Conservation (phyloP, 2,113 vertebrate species). For the Neodon shergylaensis region DNA sequence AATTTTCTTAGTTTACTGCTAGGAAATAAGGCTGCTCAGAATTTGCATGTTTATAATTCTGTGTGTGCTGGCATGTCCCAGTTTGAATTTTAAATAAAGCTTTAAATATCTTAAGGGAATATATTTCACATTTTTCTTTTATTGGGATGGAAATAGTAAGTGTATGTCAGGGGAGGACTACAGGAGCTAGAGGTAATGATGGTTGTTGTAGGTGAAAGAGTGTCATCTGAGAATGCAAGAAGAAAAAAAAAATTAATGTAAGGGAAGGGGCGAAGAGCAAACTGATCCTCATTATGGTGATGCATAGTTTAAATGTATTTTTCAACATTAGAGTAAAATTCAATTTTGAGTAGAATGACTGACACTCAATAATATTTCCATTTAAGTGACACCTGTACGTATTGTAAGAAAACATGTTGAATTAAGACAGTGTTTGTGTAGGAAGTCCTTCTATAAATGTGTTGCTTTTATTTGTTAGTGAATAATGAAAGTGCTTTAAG, state of each 20-base stretch:
- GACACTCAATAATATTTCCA: background rate
- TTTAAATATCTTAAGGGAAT: background rate
- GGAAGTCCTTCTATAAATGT: no score
- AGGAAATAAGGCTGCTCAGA: background rate
- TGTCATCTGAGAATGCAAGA: background rate
- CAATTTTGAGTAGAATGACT: background rate
- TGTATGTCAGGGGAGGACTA: background rate
- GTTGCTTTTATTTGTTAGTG: no score
- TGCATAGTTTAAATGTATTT: background rate
- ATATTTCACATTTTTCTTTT: background rate
- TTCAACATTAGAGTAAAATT: background rate
- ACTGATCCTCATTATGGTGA: background rate
- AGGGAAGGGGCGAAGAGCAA: background rate
- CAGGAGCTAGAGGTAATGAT: background rate
- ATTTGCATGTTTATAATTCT: background rate
- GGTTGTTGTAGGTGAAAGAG: background rate
- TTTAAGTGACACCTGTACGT: background rate
- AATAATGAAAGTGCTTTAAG: no score
- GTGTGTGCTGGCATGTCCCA: background rate
- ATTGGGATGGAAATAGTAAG: background rate
- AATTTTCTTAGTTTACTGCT: conserved; percentile 22
- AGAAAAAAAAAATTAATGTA: background rate
- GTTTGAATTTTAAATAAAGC: background rate
- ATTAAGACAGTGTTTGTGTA: background rate
- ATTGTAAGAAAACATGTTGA: background rate